Base-by-base conservation (phyloP, 1,140 invertebrate species). In the Drosophila tani region DNA sequence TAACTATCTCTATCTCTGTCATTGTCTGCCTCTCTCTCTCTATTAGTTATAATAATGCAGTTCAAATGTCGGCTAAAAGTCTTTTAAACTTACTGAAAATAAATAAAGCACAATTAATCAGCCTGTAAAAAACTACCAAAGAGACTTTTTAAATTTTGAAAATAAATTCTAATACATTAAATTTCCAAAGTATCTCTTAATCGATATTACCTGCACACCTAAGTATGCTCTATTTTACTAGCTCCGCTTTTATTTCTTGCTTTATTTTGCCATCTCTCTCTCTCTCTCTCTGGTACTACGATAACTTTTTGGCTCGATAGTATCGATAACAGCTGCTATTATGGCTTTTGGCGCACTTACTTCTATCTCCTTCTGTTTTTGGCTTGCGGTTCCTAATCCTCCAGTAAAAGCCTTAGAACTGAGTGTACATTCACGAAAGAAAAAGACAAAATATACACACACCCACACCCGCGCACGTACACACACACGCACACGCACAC, bases 321-420 rank as follows among this genome's bases (percentile, higher is more conserved):
- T 21, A 21, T 9, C 17, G 19, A 21, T 55, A 15, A 15, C 19
- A 55, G 51, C 51, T 55, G 19, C 12, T 47, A 4, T 8, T 35
- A 12, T 35, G 49, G 14, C 6, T 50, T 15, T 51, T 63, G 8
- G 35, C 40, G 11, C 40, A 59, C 41, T 50, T 66, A 17, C 41
- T 29, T 40, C 8, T 14, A 46, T 32, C 19, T 32, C 6, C 21
- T 19, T 17, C 17, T n/a, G 12, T 17, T 67, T 27, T 53, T 56
- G 32, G 19, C 47, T 69, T 38, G 14, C 2, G 38, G 19, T 67
- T 19, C 5, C 38, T 19, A 11, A 50, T 35, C 24, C 46, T 27
- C 3, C 19, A 43, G 58, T 35, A 32, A 43, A 63, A 66, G 57
- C 67, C 67, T 47, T 73, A 73, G 69, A 73, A 73, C 68, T 71